Base-by-base conservation (phyloP, 2,797 vertebrate genomes). In the Myotis findleyi region DNA sequence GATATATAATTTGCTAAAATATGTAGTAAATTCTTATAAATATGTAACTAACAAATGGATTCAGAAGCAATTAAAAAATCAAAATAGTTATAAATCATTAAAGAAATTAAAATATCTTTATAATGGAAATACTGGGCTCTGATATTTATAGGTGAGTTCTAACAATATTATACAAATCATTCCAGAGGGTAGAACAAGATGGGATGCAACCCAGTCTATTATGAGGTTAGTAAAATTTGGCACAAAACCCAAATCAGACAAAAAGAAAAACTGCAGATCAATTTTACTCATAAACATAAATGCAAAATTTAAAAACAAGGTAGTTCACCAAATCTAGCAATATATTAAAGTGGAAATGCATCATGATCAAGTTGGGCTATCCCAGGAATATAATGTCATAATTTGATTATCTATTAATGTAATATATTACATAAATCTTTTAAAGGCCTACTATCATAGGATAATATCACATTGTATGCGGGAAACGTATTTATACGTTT, bases 41-140 rank as follows among this genome's bases (percentile, higher is more conserved):
- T 23, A 57, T 68, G 20, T 53, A 90, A 71, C 38, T 89, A 83
- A 62, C 13, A 53, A 69, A 3, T n/a, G 47, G 47, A 87, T 44
- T 88, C 73, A 83, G 41, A 93, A 94, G 66, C 87, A 95, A 73
- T 27, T 57, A 87, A 25, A 90, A 93, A 93, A 73, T 73, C 27
- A 59, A 84, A 85, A 49, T 59, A 72, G 44, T 72, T 73, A 33
- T 85, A 92, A 84, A 81, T 41, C 55, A 87, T 59, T 79, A 89
- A 93, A 83, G 47, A 93, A 64, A 30, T 49, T 33, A 83, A 96
- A 95, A 90, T 51, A 92, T 41, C 53, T 49, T 33, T 6, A 30
- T 68, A 57, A 59, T 38, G 9, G 59, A 90, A 80, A 57, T 47
- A 73, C 3, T 11, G 69, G 77, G 4, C 16, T 49, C 30, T 82